Base-by-base conservation (phyloP, 2,888 invertebrate genomes). In the Griposia aprilina region DNA sequence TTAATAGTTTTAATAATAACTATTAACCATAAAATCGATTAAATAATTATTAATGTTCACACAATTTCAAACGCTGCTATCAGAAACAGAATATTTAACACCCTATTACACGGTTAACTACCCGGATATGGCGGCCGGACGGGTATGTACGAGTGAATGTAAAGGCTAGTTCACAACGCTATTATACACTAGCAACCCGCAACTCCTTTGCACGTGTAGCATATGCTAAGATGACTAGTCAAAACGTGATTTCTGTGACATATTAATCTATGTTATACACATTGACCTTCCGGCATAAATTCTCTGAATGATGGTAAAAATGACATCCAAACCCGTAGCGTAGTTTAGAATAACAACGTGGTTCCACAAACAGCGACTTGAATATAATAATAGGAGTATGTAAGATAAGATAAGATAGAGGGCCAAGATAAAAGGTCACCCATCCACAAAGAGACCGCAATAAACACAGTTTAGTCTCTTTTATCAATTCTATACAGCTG, bases 71-170 rank as follows among this genome's bases (percentile, higher is more conserved):
- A 73, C 62, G 59, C 10, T 57, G 62, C 10, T 48, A 71, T 65
- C 71, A 66, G 72, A 74, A 85, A 85, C 80, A 69, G 82, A 85
- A 85, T 84, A 84, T 76, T 74, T 79, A 85, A 79, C 52, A 60
- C 26, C 50, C 59, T 72, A 63, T 80, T 80, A 80, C 76, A 68
- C 48, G 59, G 68, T 63, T 70, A 63, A 67, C 70, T 74, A 70
- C 41, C 66, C 74, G 71, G 78, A 59, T n/a, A 41, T n/a, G 26
- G 26, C n/a, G 36, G 52, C 68, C n/a, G 52, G 48, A 13, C 17
- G 52, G 60, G 26, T 82, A 20, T 75, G 41, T 74, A 55, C 30
- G 26, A 48, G 26, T 11, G 10, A 15, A 15, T 15, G 36, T 78
- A 68, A 80, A 71, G 78, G 45, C 8, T 57, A 36, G 45, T 57